These are phyloP conservation scores for Steatornis caripensis DNA, from an alignment of 2,113 vertebrate species.

Conservation along the genomic window DNA sequence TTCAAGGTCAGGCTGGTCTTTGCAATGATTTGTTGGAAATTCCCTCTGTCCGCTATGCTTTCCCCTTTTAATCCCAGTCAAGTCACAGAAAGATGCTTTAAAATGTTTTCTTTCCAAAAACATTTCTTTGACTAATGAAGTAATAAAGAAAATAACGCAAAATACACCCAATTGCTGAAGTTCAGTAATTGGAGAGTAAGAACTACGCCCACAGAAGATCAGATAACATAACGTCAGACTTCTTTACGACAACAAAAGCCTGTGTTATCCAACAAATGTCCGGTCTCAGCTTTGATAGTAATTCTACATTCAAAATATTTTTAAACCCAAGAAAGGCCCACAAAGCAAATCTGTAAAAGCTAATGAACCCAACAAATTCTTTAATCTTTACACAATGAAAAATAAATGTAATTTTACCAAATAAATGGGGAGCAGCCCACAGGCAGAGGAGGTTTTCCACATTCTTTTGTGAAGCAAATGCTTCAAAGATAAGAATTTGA, in stretches of 20 bases:
- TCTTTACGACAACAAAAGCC: neutral
- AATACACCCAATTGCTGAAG: neutral
- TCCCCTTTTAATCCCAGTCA: neutral
- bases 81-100: neutral
- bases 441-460: constrained; percentile 1
- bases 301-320: neutral
- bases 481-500: constrained; percentile 34
- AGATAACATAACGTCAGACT: neutral
- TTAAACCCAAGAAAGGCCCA: neutral
- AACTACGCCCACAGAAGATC: neutral
- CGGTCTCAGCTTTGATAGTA: neutral
- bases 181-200: neutral
- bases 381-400: neutral
- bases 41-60: neutral
- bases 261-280: neutral
- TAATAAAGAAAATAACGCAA: neutral
- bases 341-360: neutral
- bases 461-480: neutral
- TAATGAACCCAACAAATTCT: neutral
- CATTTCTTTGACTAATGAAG: neutral
- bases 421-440: neutral
- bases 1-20: neutral
- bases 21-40: neutral
- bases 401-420: neutral
- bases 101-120: neutral